These are phyloP conservation scores for Aphidoletes aphidimyza DNA, from an alignment of 2,888 invertebrate genomes.

Conservation along the genomic window DNA sequence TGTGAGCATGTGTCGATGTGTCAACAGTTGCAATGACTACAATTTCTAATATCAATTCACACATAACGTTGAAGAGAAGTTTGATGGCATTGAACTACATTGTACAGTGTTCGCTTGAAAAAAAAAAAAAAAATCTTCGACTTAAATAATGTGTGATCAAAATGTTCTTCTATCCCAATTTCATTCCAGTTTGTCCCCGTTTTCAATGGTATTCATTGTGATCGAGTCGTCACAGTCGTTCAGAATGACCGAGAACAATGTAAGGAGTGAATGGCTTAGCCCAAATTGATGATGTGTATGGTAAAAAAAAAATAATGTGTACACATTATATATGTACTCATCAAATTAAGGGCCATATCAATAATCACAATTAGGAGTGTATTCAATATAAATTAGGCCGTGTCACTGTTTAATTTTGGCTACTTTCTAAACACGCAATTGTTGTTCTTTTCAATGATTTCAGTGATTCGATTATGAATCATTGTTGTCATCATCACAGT, in stretches of 20 bases:
- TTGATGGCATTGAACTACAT: too few relatives aligned
- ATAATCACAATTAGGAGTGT: conserved; percentile 44
- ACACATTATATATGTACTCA: too few relatives aligned
- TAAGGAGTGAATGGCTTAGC: not conserved
- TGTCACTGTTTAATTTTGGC: conserved; percentile 45
- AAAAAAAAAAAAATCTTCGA: too few relatives aligned
- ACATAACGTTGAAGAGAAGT: too few relatives aligned
- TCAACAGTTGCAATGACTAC: too few relatives aligned
- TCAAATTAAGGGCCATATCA: conserved; percentile 15
- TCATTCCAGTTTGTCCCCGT: not conserved
- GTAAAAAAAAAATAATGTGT: not conserved
- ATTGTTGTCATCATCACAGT: too few relatives aligned
- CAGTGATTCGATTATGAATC: too few relatives aligned
- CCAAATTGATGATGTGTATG: not conserved
- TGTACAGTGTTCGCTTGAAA: not conserved
- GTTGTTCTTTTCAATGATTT: too few relatives aligned
- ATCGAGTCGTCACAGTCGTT: conserved; percentile 1
- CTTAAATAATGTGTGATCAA: conserved; percentile 8
- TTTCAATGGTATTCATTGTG: not conserved
- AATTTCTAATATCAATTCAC: too few relatives aligned
- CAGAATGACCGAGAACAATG: not conserved
- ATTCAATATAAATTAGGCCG: conserved; percentile 52
- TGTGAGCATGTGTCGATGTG: too few relatives aligned
- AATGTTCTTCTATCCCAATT: not conserved
- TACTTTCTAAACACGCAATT: not conserved